These are phyloP conservation scores for Gerris lacustris DNA, from an alignment of 2,888 invertebrate species.

Conservation along the genomic window DNA sequence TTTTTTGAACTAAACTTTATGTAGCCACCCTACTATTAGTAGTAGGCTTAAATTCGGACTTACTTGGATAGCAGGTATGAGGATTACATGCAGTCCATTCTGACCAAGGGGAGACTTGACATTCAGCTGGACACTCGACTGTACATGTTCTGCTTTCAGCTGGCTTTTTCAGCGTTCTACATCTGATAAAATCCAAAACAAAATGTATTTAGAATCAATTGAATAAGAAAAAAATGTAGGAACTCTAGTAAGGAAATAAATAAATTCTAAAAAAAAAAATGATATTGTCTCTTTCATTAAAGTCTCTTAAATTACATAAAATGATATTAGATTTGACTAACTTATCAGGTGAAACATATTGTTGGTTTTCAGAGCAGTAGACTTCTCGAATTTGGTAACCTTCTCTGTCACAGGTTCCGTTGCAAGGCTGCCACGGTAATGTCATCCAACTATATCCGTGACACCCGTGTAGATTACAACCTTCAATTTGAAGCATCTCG, in stretches of 20 bases:
- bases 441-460: conserved; percentile 50
- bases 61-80: conserved; percentile 34
- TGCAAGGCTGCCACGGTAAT: conserved; percentile 48
- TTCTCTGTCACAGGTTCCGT: conserved; percentile 36
- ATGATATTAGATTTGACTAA: conserved; percentile 34
- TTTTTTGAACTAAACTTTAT: too few species aligned
- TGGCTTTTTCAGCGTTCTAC: conserved; percentile 43
- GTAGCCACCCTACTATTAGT: too few species aligned
- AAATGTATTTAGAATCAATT: neutral
- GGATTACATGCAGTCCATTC: conserved; percentile 50
- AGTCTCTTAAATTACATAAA: too few species aligned
- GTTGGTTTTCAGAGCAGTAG: conserved; percentile 48
- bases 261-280: too few species aligned
- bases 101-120: conserved; percentile 51
- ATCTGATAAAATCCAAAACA: conserved; percentile 35
- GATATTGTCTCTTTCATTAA: too few species aligned
- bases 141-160: conserved; percentile 43
- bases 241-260: too few species aligned
- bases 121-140: conserved; percentile 47
- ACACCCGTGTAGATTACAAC: conserved; percentile 47
- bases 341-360: conserved; percentile 44
- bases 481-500: conserved; percentile 44
- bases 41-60: conserved; percentile 11
- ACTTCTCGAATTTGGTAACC: conserved; percentile 39
- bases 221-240: too few species aligned